Conservation (phyloP, 2,113 vertebrate genomes). For the Salvelinus sp. region DNA sequence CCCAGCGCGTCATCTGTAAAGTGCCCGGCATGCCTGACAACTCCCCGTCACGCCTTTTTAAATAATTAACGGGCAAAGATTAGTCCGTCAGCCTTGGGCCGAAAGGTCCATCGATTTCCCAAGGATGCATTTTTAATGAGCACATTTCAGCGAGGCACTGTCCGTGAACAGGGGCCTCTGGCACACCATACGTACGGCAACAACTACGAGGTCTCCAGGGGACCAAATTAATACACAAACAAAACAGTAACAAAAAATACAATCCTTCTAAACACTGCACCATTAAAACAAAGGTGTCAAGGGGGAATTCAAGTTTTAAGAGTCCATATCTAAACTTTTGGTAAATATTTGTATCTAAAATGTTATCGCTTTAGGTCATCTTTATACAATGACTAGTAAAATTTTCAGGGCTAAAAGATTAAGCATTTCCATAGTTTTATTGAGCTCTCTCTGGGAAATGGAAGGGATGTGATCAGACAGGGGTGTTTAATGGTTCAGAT, state of each 20-base stretch:
- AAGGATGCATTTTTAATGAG: conserved; percentile 80
- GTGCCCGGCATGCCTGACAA: conserved; percentile 1
- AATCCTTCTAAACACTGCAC: conserved; percentile 42
- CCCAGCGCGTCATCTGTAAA: conserved; percentile 9
- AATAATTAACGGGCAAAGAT: conserved; percentile 79
- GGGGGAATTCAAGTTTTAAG: neutral
- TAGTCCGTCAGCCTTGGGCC: conserved; percentile 70
- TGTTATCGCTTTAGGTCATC: no score
- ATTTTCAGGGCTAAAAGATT: no score
- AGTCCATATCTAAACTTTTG: no score
- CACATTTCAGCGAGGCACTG: conserved; percentile 71
- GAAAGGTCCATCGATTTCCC: conserved; percentile 74
- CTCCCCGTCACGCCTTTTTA: conserved; percentile 50
- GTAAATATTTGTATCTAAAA: no score
- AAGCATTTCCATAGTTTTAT: no score
- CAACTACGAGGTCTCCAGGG: neutral
- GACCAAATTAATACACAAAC: conserved; percentile 1
- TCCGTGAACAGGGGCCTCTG: conserved; percentile 62
- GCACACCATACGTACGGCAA: conserved; percentile 33
- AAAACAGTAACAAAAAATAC: conserved; percentile 58
- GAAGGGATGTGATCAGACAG: no score
- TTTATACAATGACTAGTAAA: no score
- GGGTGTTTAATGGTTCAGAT: no score
- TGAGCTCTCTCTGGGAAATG: no score
- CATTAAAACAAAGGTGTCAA: neutral